Percentiles rank a stretch among this genome's conserved stretches.
phyloP scores from a whole-genome alignment of 2,888 invertebrate species.

The Heteromyza rotundicornis region DNA sequence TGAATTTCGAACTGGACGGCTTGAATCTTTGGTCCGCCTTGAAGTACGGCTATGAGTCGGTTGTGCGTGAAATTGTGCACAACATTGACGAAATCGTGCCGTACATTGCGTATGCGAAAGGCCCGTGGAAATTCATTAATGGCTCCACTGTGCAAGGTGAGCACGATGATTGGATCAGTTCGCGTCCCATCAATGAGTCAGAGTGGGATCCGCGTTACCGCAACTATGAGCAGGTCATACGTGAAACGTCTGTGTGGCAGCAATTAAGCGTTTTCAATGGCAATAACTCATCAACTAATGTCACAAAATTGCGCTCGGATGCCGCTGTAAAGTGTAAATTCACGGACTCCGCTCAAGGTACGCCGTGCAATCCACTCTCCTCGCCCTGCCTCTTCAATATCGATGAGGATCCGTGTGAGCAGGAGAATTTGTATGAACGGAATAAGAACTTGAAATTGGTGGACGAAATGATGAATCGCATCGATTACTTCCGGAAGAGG shows the following conservation, averaged over 20 bases:
- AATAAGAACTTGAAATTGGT: slow-evolving; percentile 39
- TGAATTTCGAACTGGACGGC: slow-evolving; percentile 67
- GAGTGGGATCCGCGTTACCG: slow-evolving; percentile 39
- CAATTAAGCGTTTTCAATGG: slow-evolving; percentile 29
- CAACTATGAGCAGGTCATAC: slow-evolving; percentile 39
- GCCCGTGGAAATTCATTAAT: slow-evolving; percentile 55
- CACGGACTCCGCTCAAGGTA: slow-evolving; percentile 27
- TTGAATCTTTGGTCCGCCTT: slow-evolving; percentile 74
- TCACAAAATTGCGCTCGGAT: slow-evolving; percentile 48
- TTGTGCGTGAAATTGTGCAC: slow-evolving; percentile 70
- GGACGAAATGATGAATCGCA: slow-evolving; percentile 59
- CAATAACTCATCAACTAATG: slow-evolving; percentile 62
- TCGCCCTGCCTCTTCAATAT: slow-evolving; percentile 65
- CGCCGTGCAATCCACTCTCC: slow-evolving; percentile 45
- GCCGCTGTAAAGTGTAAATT: slow-evolving; percentile 41
- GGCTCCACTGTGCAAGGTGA: slow-evolving; percentile 48
- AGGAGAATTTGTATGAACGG: slow-evolving; percentile 49
- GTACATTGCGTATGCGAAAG: slow-evolving; percentile 46
- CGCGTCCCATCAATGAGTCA: slow-evolving; percentile 19
- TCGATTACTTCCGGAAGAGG: slow-evolving; percentile 61
- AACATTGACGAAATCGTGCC: slow-evolving; percentile 72
- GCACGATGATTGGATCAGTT: slow-evolving; percentile 45
- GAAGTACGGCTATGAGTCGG: slow-evolving; percentile 59
- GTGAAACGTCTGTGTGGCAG: slow-evolving; percentile 44
- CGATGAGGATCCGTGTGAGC: slow-evolving; percentile 66